Conservation (phyloP, 2,113 vertebrate genomes). For the Furnarius figulus region DNA sequence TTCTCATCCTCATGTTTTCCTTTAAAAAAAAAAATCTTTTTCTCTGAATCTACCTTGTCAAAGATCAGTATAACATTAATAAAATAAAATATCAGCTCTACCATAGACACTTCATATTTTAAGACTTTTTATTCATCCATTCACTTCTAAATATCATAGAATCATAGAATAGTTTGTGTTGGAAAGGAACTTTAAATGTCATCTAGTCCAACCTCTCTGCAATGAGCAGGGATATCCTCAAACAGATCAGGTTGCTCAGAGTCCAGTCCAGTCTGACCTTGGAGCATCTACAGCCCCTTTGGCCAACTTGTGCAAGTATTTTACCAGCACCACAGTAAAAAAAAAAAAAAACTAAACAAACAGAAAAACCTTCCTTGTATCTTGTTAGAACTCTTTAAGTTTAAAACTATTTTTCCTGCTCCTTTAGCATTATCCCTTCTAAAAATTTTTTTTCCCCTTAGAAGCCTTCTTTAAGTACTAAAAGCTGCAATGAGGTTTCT, state of each 20-base stretch:
- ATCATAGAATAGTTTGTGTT: neutral
- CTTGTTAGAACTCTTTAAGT: neutral
- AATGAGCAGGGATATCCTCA: neutral
- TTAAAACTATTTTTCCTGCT: rapidly evolving
- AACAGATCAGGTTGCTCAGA: neutral
- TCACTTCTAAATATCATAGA: neutral
- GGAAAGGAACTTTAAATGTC: neutral
- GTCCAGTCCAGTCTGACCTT: neutral
- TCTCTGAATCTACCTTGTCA: neutral
- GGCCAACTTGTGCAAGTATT: neutral
- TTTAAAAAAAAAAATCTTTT: neutral
- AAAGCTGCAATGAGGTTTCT: neutral
- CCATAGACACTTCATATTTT: neutral
- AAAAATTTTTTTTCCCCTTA: neutral
- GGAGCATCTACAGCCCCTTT: neutral
- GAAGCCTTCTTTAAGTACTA: neutral
- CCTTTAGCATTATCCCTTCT: neutral
- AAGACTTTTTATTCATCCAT: neutral
- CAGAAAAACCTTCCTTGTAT: neutral
- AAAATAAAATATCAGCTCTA: neutral
- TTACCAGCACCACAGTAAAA: neutral
- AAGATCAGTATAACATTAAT: neutral
- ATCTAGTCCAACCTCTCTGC: neutral
- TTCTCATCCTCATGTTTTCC: neutral
- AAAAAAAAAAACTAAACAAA: too few species aligned